These are phyloP conservation scores for Samia ricini DNA, from an alignment of 1,140 invertebrate genomes.

Conservation along the genomic window DNA sequence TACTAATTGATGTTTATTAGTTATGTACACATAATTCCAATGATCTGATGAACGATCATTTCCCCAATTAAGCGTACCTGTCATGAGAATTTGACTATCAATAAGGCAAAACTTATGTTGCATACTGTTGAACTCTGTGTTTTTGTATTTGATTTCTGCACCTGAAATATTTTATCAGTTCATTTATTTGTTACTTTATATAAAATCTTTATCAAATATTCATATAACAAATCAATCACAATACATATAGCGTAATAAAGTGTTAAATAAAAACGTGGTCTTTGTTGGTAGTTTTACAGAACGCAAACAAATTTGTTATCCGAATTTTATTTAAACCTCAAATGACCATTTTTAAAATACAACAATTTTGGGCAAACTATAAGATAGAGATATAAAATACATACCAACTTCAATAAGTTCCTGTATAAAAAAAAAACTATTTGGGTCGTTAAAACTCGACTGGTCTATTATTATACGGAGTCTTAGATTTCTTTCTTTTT, in stretches of 20 bases:
- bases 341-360: too few species aligned
- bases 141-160: slow-evolving; percentile 62
- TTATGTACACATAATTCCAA: slow-evolving; percentile 72
- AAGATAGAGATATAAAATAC: too few species aligned
- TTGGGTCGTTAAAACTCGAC: slow-evolving; percentile 58
- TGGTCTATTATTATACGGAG: slow-evolving; percentile 60
- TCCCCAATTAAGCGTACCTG: slow-evolving; percentile 70
- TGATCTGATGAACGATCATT: slow-evolving; percentile 65
- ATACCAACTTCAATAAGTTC: slow-evolving; percentile 64
- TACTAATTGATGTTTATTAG: slow-evolving; percentile 57
- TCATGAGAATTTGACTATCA: slow-evolving; percentile 65
- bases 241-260: too few species aligned
- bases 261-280: too few species aligned
- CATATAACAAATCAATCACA: too few species aligned
- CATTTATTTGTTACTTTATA: not conserved
- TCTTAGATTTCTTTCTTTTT: slow-evolving; percentile 58
- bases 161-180: slow-evolving; percentile 35
- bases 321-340: too few species aligned
- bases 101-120: slow-evolving; percentile 70
- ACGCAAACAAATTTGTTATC: too few species aligned
- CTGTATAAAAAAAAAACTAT: slow-evolving; percentile 59
- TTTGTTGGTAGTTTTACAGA: too few species aligned
- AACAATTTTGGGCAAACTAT: too few species aligned
- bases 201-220: too few species aligned
- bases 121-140: slow-evolving; percentile 51